Evolutionary conservation across 2,888 invertebrate genomes (phyloP), one percentile per base, ranked within the genome.

Genomic region (Oxyteleia sp.): DNA sequence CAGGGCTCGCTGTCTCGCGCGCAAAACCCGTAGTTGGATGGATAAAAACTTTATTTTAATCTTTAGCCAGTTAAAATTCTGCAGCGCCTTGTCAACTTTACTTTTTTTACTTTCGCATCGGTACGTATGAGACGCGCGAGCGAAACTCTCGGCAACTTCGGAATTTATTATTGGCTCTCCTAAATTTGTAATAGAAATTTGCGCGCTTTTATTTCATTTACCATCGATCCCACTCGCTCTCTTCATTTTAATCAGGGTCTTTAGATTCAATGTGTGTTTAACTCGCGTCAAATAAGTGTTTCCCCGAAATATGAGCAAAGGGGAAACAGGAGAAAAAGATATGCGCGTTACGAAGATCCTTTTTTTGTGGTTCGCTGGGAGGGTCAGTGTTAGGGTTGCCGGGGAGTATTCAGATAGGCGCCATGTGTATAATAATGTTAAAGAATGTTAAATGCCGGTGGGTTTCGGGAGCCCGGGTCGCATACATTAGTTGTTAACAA

Each of bases 401-500:
- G 23, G 53, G 72, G 82, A n/a, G 75, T 80, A 59, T 69, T 78
- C 86, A 87, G 91, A 91, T 91, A 89, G 90, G 90, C 93, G 91
- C 92, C 92, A 92, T 91, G 92, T 92, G 92, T 92, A 92, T 92
- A 92, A 92, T 92, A 93, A 93, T 91, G 92, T 92, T 92, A 90
- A 93, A 93, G 92, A 93, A 93, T 92, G 92, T 92, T 92, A 91
- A 92, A 92, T 87, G 91, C 78, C 85, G 72, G 86, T 88, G 90
- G 90, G 90, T 87, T 87, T n/a, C 87, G 87, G 82, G 88, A 85
- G 86, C 82, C 86, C 85, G 86, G 82, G 87, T 89, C 89, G 93
- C 92, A 93, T 93, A 93, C 92, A 93, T 93, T 93, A 93, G 92
- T 93, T 93, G 93, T 93, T 93, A 93, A 93, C 93, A 93, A 92